A percentile compares a stretch with the other conserved stretches of the same genome.
phyloP scores from a whole-genome alignment of 2,113 vertebrate genomes.

The Gnathonemus longibarbis region DNA sequence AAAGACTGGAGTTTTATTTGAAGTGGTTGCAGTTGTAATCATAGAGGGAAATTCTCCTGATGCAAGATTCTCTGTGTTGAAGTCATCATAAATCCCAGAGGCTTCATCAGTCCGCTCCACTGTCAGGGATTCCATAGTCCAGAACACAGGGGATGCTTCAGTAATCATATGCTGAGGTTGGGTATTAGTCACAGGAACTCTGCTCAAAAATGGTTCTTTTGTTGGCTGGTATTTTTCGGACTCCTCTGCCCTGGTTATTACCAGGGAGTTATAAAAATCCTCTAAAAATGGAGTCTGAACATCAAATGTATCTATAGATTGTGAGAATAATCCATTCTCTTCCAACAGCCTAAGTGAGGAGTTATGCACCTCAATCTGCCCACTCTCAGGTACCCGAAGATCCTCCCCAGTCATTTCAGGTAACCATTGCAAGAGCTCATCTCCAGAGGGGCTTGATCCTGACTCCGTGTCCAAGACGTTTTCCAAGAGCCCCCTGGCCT shows the following conservation, averaged over 20 bases:
- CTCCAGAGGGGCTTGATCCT: conserved; percentile 74
- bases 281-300: conserved; percentile 6
- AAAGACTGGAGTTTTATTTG: too few relatives aligned
- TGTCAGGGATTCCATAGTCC: too few relatives aligned
- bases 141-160: conserved; percentile 36
- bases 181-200: conserved; percentile 37
- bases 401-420: too few relatives aligned
- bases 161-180: conserved; percentile 51
- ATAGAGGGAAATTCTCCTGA: too few relatives aligned
- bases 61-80: too few relatives aligned
- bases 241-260: conserved; percentile 4
- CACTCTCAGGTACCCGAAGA: background rate
- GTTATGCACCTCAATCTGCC: background rate
- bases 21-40: too few relatives aligned
- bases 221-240: conserved; percentile 16
- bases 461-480: conserved; percentile 60
- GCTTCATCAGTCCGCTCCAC: too few relatives aligned
- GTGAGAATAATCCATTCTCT: conserved; percentile 41
- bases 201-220: conserved; percentile 37
- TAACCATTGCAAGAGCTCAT: conserved; percentile 30
- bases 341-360: background rate
- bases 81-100: too few relatives aligned
- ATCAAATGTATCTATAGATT: conserved; percentile 35
- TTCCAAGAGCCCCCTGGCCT: background rate
- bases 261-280: conserved; percentile 17